phyloP scores from a whole-genome alignment of 2,113 vertebrate genomes.

The Asarcornis scutulata region DNA sequence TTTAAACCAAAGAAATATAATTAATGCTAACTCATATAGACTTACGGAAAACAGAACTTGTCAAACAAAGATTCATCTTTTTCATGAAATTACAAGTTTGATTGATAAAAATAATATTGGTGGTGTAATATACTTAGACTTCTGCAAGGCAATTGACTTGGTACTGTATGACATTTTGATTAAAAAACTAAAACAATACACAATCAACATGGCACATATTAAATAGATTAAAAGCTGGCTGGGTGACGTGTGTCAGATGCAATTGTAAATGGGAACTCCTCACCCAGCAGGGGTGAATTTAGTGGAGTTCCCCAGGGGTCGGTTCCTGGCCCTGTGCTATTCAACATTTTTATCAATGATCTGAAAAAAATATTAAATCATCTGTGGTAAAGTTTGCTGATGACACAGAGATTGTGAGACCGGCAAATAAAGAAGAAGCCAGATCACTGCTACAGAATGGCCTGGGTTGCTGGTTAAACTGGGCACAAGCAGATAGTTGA shows the following conservation, averaged over 20 bases:
- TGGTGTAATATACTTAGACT: neutral
- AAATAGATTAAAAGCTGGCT: slow-evolving; percentile 28
- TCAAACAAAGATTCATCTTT: neutral
- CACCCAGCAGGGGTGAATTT: slow-evolving; percentile 11
- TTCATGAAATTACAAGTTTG: neutral
- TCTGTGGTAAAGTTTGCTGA: neutral
- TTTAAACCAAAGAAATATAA: neutral
- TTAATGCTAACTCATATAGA: neutral
- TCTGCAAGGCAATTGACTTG: neutral
- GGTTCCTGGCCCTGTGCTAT: neutral
- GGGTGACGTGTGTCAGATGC: slow-evolving; percentile 25
- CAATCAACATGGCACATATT: neutral
- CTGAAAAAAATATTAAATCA: slow-evolving; percentile 39
- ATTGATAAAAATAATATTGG: neutral
- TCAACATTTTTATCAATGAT: slow-evolving; percentile 33
- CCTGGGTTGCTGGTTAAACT: neutral
- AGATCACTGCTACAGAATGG: neutral
- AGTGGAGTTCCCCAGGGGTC: neutral
- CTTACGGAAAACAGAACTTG: fast-evolving
- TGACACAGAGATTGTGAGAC: neutral
- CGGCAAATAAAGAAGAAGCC: neutral
- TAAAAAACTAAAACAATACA: slow-evolving; percentile 36
- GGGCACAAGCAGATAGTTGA: neutral
- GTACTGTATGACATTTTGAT: neutral
- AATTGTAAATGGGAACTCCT: slow-evolving; percentile 27